Evolutionary conservation across 2,797 vertebrate species (phyloP), one percentile per base, ranked within the genome.

Genomic region (Lophotriccus pileatus): DNA sequence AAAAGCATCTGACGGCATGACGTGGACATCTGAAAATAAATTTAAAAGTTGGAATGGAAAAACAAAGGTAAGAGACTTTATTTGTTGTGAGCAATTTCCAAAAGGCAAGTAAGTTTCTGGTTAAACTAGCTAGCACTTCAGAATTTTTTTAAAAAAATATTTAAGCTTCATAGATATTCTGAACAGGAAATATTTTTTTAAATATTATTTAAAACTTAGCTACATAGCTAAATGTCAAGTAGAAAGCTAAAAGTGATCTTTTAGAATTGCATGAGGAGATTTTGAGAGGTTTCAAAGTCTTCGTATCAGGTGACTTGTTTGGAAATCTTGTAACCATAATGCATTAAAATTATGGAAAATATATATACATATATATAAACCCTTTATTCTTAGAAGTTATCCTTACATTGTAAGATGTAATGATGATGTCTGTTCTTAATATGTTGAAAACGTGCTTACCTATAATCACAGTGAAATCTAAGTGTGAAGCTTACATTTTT

Each of bases 21-120:
- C 36, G 66, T 6, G 13, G 99, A 94, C 30, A 98, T 96, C 99
- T 99, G 97, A 34, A 97, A 97, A 95, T 9, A 56, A 88, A 81
- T 63, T 32, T 1, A 16, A 73, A 73, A 82, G 25, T 0, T 2
- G 9, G 12, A 87, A 12, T 24, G 27, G 22, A 69, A 46, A 53
- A 58, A 68, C 10, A 52, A 64, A 46, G 15, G 22, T 37, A 74
- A 80, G n/a, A 70, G 14, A 59, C 4, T 50, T 53, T 9, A 43
- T 39, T 62, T 92, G 28, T 43, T n/a, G 14, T 9, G 12, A 93
- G 49, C 14, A 58, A 10, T 22, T 78, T 73, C 50, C 43, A 76
- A 55, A 84, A 76, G 19, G 23, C 39, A 75, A 74, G 1, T 32
- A 55, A 69, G 12, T 27, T 52, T 16, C 27, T 39, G 23, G 37